These are phyloP conservation scores for Atrichornis clamosus DNA, from an alignment of 2,113 vertebrate genomes.

Conservation along the genomic window DNA sequence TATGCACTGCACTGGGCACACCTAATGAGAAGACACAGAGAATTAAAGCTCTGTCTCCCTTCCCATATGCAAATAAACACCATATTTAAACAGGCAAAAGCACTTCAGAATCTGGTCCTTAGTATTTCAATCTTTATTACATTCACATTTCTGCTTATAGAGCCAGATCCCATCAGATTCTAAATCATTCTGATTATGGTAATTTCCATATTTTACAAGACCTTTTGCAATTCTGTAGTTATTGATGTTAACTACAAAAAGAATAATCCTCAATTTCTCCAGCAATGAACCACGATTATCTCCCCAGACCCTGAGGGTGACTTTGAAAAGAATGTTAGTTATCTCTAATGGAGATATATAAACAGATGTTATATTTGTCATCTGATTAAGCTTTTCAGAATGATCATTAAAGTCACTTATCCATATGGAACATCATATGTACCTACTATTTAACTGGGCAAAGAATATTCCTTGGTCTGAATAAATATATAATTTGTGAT, in stretches of 20 bases:
- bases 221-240: conserved; percentile 10
- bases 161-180: neutral
- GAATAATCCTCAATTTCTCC: neutral
- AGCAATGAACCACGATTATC: neutral
- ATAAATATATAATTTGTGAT: neutral
- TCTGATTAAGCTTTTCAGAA: conserved; percentile 51
- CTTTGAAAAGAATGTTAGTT: conserved; percentile 50
- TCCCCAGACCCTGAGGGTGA: conserved; percentile 23
- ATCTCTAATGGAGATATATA: conserved; percentile 11
- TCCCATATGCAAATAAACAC: neutral
- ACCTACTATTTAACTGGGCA: conserved; percentile 29
- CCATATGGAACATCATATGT: conserved; percentile 49
- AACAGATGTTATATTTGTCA: conserved; percentile 58
- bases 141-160: neutral
- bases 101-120: neutral
- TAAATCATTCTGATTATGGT: conserved; percentile 22
- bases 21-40: neutral
- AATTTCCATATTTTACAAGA: conserved; percentile 44
- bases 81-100: neutral
- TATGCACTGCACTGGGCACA: neutral
- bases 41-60: neutral
- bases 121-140: neutral
- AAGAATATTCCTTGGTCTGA: neutral
- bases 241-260: conserved; percentile 46
- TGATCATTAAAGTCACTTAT: conserved; percentile 38